Evolutionary conservation across 2,113 vertebrate species (phyloP), one percentile per base, ranked within the genome.

Genomic region (Collichthys lucidus): DNA sequence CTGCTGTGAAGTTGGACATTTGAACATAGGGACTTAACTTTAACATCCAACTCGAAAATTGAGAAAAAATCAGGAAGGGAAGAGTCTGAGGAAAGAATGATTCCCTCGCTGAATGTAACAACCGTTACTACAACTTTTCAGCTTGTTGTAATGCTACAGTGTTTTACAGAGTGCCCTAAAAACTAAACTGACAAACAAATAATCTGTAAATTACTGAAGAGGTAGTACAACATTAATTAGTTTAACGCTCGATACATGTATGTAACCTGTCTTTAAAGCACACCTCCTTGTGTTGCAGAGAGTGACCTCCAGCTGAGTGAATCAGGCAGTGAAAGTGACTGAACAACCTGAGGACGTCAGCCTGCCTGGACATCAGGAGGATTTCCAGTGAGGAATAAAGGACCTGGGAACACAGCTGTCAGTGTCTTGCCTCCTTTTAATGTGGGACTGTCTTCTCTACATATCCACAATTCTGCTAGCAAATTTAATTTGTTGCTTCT

Each of bases 301-400:
- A 98, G 92, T 60, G 98, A 99, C 92, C 96, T 99, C 84, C 97
- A 98, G 93, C 94, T 99, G 88, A 99, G 98, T 90, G 98, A 99
- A 80, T 99, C 98, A 53, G 98, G 96, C 91, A 99, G 98, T 11
- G 98, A 98, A 87, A 99, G 97, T 77, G 97, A 98, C 91, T 98
- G 93, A 97, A 74, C 42, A 11, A 10, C 22, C 16, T 2, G 22
- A 59, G 22, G 64, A 59, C 20, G 17, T 62, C 60, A 15, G 63
- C 24, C 49, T 0, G 14, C 75, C 40, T 12, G 40, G 75, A 68
- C 70, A 55, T 31, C 52, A 52, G 66, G 50, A 64, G 7, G 24
- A 31, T 50, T 67, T 2, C 20, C 75, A 64, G 31, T 40, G 78
- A 57, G 19, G 65, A n/a, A 55, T 63, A 10, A 64, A 42, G 60